A percentile compares a stretch with the other conserved stretches of the same genome.
These are phyloP conservation scores for Colinus virginianus DNA, from an alignment of 2,113 vertebrate species.

Conservation along the genomic window DNA sequence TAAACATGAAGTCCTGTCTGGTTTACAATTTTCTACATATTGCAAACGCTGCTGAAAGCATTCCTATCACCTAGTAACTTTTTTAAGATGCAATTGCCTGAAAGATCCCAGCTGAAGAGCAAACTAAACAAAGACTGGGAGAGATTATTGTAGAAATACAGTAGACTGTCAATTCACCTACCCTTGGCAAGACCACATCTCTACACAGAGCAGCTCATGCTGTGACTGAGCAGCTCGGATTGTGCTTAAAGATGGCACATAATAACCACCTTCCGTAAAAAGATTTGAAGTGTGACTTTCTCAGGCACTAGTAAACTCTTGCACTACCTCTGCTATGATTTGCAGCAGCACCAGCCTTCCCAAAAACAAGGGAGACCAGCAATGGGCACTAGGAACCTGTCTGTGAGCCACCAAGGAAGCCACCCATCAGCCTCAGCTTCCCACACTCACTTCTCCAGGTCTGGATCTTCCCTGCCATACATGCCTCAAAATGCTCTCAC, in stretches of 20 bases:
- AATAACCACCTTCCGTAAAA: neutral
- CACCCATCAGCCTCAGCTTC: neutral
- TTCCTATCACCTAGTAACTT: neutral
- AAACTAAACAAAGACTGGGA: neutral
- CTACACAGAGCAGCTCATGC: neutral
- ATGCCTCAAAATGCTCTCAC: rapidly evolving
- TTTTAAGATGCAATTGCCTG: neutral
- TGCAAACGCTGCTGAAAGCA: neutral
- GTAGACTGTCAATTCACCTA: neutral
- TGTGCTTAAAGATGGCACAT: neutral
- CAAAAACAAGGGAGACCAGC: neutral
- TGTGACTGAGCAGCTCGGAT: neutral
- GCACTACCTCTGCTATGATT: neutral
- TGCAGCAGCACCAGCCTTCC: neutral
- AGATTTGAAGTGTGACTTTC: neutral
- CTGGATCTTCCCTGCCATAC: neutral
- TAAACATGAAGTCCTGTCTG: neutral
- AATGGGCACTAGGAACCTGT: neutral
- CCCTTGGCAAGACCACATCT: neutral
- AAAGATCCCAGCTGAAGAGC: neutral
- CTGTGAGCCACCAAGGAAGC: neutral
- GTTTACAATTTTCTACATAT: neutral
- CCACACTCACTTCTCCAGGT: rapidly evolving
- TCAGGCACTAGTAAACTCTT: neutral
- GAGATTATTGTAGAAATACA: neutral